Evolutionary conservation across 2,888 invertebrate species (phyloP).

Genomic region (Sphaerophoria rueppellii): DNA sequence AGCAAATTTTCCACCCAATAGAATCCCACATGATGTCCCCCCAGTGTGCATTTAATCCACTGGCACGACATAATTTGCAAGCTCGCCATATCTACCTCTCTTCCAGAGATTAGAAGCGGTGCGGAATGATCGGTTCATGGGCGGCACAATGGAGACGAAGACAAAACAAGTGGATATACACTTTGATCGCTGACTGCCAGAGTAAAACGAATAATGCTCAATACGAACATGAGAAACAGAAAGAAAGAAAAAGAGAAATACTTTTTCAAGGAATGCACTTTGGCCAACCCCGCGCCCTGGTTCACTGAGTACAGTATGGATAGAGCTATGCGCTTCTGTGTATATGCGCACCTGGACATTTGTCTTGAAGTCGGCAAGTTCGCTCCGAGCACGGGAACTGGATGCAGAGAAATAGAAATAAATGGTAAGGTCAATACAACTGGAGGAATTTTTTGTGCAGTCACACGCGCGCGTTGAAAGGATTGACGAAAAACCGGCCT

Average conservation of each 20-base stretch:
- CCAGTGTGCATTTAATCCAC: background rate
- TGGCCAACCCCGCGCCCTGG: constrained; percentile 56
- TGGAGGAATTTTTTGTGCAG: constrained; percentile 74
- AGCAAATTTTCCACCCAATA: constrained; percentile 71
- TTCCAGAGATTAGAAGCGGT: constrained; percentile 51
- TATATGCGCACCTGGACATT: constrained; percentile 60
- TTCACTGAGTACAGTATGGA: constrained; percentile 63
- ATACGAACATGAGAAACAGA: constrained; percentile 39
- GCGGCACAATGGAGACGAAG: constrained; percentile 39
- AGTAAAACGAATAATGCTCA: constrained; percentile 16
- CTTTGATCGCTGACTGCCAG: constrained; percentile 27
- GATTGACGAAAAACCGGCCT: constrained; percentile 59
- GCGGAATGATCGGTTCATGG: constrained; percentile 67
- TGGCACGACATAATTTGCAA: constrained; percentile 60
- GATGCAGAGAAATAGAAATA: constrained; percentile 19
- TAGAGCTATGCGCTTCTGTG: constrained; percentile 69
- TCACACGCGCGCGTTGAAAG: constrained; percentile 50
- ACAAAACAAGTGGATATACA: constrained; percentile 18
- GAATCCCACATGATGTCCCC: constrained; percentile 39
- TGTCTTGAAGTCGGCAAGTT: constrained; percentile 1
- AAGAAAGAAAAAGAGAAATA: constrained; percentile 28
- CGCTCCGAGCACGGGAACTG: constrained; percentile 20
- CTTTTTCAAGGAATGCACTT: constrained; percentile 66
- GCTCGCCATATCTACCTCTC: constrained; percentile 22
- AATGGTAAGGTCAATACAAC: constrained; percentile 76